phyloP scores from a whole-genome alignment of 2,888 invertebrate species.

The Agonum fuliginosum region DNA sequence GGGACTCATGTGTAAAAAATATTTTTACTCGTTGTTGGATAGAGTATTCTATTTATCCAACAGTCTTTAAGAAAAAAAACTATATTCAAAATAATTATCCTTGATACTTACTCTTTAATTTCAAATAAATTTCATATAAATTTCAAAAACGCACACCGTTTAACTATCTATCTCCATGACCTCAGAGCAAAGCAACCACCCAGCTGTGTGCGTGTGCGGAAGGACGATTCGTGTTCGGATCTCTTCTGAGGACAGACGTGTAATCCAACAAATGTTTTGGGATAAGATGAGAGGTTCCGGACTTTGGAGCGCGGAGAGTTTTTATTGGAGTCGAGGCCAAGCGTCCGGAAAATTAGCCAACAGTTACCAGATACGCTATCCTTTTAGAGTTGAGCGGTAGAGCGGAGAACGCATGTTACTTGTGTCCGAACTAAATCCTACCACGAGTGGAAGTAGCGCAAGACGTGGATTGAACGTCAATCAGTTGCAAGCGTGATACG shows the following conservation, averaged over 20 bases:
- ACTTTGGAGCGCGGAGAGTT: too few relatives aligned
- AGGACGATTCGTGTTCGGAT: background rate
- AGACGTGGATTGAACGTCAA: background rate
- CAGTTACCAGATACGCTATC: conserved; percentile 49
- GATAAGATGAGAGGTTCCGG: conserved; percentile 48
- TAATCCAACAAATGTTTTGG: conserved; percentile 57
- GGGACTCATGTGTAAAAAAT: too few relatives aligned
- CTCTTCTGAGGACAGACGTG: background rate
- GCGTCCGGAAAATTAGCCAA: conserved; percentile 59
- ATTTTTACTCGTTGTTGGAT: too few relatives aligned
- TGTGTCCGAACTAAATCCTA: background rate
- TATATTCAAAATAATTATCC: too few relatives aligned
- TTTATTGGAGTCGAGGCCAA: conserved; percentile 52
- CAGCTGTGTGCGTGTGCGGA: background rate
- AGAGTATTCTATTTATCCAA: too few relatives aligned
- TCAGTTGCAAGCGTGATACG: background rate
- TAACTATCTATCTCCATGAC: conserved; percentile 26
- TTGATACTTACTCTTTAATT: background rate
- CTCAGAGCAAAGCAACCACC: background rate
- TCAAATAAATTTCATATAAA: background rate
- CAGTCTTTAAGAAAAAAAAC: too few relatives aligned
- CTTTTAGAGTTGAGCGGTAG: conserved; percentile 40
- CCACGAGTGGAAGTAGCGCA: background rate
- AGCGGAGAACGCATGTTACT: conserved; percentile 25
- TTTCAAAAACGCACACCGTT: background rate